Evolutionary conservation across 37 sponge, comb jelly and placozoan species (phyloP), one percentile per base, ranked within the genome.

Genomic region (Ianthella basta): DNA sequence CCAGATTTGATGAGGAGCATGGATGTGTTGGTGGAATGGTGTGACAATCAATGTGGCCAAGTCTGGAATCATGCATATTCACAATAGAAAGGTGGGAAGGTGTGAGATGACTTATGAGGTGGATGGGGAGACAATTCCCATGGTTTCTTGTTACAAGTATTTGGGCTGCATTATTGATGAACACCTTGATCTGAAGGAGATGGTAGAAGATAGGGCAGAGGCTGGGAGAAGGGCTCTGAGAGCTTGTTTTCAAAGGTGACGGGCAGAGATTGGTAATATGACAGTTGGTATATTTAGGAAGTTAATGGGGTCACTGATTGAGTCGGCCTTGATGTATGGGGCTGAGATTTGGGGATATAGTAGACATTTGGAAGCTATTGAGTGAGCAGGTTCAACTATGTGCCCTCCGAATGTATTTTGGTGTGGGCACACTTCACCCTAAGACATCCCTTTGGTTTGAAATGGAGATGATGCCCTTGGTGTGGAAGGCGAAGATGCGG

Each of bases 1-100:
- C 1, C 32, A 5, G 34, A 33, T n/a, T 30, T 69, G 35, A 69
- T 1, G 34, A 69, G 27, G 70, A 69, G 70, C 27, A 27, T 69
- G 70, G 32, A 69, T 30, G 70, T 69, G 70, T 69, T 69, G 70
- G 19, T 69, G 34, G 70, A 69, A 2, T 69, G 70, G 70, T 69
- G 70, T 69, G 27, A 30, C 10, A 16, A 64, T 64, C 66, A 64
- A 64, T 64, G 66, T 64, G 66, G 66, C 66, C 14, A 64, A 64
- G 66, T 64, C 66, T 64, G 66, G 23, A 10, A 16, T 64, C n/a
- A 64, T 64, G 66, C 66, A 64, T 64, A 30, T 64, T 16, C 23
- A 30, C 23, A 64, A 16, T 16, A 64, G 27, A 30, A 64, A 64
- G 66, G 66, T 64, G 23, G n/a, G 27, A 16, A 64, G 66, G 66